Evolutionary conservation across 2,797 vertebrate genomes (phyloP).

Genomic region (Amazona finschi): DNA sequence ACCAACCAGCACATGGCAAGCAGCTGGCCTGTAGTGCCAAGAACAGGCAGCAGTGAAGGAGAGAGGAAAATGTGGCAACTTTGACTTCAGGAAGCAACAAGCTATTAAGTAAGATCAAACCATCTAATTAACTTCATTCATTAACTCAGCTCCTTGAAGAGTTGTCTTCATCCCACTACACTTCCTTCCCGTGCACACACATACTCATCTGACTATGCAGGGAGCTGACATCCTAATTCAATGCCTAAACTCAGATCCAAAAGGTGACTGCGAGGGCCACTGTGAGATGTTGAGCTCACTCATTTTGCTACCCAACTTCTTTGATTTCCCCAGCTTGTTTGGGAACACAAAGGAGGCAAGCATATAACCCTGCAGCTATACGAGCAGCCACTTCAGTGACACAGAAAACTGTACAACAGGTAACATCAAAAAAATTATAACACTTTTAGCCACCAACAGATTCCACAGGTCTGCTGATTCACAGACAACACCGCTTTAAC

Average conservation of each 20-base stretch:
- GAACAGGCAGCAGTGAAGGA: neutral
- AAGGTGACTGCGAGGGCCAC: neutral
- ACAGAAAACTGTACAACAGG: accelerated
- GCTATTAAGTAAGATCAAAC: neutral
- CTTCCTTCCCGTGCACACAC: neutral
- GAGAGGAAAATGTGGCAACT: neutral
- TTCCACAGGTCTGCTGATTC: neutral
- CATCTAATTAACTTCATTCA: neutral
- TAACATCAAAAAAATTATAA: neutral
- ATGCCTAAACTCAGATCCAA: neutral
- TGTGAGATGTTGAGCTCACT: neutral
- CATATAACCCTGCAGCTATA: accelerated
- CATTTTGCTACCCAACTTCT: neutral
- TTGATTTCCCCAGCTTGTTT: neutral
- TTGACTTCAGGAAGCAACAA: neutral
- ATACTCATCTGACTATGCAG: neutral
- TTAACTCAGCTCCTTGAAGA: neutral
- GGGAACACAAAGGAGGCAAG: neutral
- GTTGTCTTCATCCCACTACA: neutral
- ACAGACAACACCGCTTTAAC: neutral
- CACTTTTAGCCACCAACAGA: neutral
- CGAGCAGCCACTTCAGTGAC: neutral
- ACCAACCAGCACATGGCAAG: neutral
- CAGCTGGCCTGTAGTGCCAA: neutral
- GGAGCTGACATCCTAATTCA: neutral